These are phyloP conservation scores for Drosophila kurseongensis DNA, from an alignment of 1,140 invertebrate genomes.

Conservation along the genomic window DNA sequence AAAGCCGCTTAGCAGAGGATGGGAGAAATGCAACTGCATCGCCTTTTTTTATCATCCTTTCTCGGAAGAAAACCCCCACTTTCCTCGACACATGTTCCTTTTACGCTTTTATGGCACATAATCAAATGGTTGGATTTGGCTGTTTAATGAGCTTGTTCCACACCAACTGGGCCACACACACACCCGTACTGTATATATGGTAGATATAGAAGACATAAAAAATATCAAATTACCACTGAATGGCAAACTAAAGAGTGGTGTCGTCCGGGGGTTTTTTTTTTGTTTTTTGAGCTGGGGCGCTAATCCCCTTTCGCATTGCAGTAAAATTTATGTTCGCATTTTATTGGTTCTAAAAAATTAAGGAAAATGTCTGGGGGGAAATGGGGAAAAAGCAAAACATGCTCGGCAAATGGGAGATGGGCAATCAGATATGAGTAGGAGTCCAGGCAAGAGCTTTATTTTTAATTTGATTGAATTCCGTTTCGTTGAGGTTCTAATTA, in stretches of 20 bases:
- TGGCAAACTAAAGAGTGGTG: conserved; percentile 2
- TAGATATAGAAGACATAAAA: conserved; percentile 3
- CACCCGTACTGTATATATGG: background rate
- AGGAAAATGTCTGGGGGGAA: conserved; percentile 6
- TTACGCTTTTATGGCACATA: conserved; percentile 55
- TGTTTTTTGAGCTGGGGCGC: background rate
- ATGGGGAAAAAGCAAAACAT: conserved; percentile 23
- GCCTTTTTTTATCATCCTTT: background rate
- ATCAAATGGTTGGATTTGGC: conserved; percentile 69
- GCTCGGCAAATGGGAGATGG: conserved; percentile 7
- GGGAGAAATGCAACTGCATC: conserved; percentile 15
- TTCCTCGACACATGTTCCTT: conserved; percentile 25
- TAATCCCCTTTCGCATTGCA: conserved; percentile 31
- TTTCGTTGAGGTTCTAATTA: conserved; percentile 44
- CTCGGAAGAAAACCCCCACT: no score
- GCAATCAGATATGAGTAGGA: conserved; percentile 5
- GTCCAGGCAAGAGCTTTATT: conserved; percentile 23
- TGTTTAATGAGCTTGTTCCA: conserved; percentile 75
- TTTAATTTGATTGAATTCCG: conserved; percentile 51
- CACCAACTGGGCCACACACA: conserved; percentile 34
- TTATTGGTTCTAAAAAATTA: conserved; percentile 46
- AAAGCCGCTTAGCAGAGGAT: background rate
- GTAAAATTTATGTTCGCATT: conserved; percentile 51
- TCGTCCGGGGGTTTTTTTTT: background rate
- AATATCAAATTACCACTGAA: conserved; percentile 21